phyloP scores from a whole-genome alignment of 1,140 invertebrate genomes.

The Heliconius nattereri region DNA sequence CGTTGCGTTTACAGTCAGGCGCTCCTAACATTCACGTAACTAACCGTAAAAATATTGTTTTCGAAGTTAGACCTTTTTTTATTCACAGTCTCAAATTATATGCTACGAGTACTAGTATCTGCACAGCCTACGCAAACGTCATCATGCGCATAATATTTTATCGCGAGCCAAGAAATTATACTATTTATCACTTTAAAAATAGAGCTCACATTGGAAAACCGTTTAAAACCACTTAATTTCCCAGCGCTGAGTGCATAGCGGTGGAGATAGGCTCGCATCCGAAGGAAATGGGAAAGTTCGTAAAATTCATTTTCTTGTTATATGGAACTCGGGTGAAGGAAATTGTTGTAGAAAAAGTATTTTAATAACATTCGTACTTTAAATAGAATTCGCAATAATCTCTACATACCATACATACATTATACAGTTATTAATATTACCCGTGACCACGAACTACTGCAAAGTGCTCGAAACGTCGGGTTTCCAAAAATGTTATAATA shows the following conservation, averaged over 20 bases:
- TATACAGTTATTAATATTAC: too few species aligned
- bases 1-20: too few species aligned
- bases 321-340: not conserved
- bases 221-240: constrained; percentile 10
- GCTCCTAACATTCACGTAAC: not conserved
- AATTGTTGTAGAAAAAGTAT: not conserved
- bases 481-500: too few species aligned
- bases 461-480: too few species aligned
- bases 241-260: constrained; percentile 2
- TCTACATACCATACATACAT: too few species aligned
- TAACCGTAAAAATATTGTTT: not conserved
- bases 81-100: not conserved
- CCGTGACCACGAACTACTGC: too few species aligned
- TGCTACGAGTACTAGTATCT: not conserved
- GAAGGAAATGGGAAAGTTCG: constrained; percentile 10
- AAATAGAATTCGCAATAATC: not conserved
- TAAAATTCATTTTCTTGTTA: constrained; percentile 4
- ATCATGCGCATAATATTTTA: constrained; percentile 2
- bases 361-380: not conserved
- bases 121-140: constrained; percentile 10
- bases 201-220: not conserved
- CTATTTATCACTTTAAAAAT: not conserved
- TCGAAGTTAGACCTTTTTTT: not conserved
- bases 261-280: constrained; percentile 7
- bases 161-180: not conserved